Conservation (phyloP, 1,140 invertebrate genomes). For the Cardiocondyla obscurior region DNA sequence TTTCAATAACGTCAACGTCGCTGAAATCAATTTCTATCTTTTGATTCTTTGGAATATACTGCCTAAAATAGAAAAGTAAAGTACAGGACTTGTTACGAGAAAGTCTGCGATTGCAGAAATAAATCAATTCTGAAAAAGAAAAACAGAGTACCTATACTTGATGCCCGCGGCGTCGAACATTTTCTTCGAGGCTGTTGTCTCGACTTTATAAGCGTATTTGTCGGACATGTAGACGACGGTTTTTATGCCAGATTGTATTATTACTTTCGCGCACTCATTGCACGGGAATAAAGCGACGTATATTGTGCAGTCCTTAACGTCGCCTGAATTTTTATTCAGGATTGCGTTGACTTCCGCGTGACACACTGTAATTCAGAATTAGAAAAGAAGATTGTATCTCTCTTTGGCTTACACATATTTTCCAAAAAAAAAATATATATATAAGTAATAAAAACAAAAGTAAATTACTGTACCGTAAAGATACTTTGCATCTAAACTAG, state of each 20-base stretch:
- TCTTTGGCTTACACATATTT: not conserved
- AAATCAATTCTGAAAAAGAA: conserved; percentile 33
- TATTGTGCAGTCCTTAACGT: conserved; percentile 91
- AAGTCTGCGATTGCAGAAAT: not conserved
- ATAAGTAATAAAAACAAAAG: too few relatives aligned
- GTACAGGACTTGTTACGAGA: not conserved
- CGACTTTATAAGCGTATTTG: conserved; percentile 89
- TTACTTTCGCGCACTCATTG: conserved; percentile 98
- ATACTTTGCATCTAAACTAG: conserved; percentile 90
- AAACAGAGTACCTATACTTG: conserved; percentile 84
- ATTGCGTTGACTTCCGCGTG: conserved; percentile 99
- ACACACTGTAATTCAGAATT: conserved; percentile 89
- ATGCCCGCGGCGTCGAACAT: conserved; percentile 89
- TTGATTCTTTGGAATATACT: conserved; percentile 86
- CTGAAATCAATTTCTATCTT: conserved; percentile 89
- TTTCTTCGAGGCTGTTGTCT: conserved; percentile 89
- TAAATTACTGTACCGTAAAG: conserved; percentile 91
- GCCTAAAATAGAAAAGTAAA: conserved; percentile 83
- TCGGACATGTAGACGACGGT: conserved; percentile 92
- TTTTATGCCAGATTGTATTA: conserved; percentile 97
- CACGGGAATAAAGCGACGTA: conserved; percentile 97
- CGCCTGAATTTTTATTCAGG: conserved; percentile 93
- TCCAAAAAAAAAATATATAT: not conserved
- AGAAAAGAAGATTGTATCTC: conserved; percentile 51
- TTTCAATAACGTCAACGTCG: conserved; percentile 85